Conservation (phyloP, 2,113 vertebrate species). For the Struthidea cinerea region DNA sequence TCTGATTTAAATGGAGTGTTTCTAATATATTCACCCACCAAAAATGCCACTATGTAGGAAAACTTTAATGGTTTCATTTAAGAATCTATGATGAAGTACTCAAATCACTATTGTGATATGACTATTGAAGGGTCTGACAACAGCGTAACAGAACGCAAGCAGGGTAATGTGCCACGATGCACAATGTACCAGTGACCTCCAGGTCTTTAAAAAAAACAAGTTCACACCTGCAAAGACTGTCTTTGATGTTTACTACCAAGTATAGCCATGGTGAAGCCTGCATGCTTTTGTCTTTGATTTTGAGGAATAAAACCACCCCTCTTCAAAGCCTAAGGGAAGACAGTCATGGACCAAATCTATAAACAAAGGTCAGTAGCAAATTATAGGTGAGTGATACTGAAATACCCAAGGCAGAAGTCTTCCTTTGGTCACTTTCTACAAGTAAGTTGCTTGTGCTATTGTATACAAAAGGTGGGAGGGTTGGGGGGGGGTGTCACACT, state of each 20-base stretch:
- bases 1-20: conserved; percentile 24
- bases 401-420: neutral
- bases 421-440: neutral
- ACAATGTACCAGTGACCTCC: neutral
- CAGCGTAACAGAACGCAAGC: neutral
- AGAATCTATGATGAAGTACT: neutral
- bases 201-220: neutral
- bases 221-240: neutral
- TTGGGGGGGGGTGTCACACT: fast-evolving
- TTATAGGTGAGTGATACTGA: neutral
- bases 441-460: neutral
- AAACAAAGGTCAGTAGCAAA: neutral
- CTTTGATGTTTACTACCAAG: neutral
- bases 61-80: conserved; percentile 14
- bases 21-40: conserved; percentile 13
- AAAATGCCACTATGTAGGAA: neutral
- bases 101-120: neutral
- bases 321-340: neutral
- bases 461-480: neutral
- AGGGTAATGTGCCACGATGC: neutral
- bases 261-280: neutral
- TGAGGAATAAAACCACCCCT: neutral
- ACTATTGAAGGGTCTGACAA: neutral
- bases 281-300: neutral
- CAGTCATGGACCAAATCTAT: neutral